Base-by-base conservation (phyloP, 1,140 invertebrate genomes). In the Conus ventricosus region DNA sequence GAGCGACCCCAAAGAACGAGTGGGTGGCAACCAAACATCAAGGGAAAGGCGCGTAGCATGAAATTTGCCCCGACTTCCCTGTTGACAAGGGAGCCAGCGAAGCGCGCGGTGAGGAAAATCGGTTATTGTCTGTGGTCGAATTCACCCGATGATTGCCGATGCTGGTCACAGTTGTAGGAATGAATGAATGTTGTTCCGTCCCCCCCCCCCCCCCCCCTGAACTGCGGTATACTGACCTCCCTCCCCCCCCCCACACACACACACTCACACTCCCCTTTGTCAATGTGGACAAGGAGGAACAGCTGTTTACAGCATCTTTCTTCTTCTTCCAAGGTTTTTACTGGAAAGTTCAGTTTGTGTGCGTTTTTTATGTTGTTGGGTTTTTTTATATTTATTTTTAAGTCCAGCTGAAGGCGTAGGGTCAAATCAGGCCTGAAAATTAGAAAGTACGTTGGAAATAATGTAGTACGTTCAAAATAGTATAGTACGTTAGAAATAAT, bases 31-130 rank as follows among this genome's bases (percentile, higher is more conserved):
- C 67, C 67, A 23, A 23, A 13, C 20, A 23, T 1, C 67, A n/a
- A 23, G 23, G 23, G 67, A 13, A 71, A 71, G 6, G 67, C 23
- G 15, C 67, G 67, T 71, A 71, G 67, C 20, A 13, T 71, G 67
- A 71, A 71, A 71, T 71, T 71, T 71, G 67, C 23, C 67, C 67
- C 67, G 67, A 71, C 67, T 71, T 71, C 67, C 23, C 67, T n/a
- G 67, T n/a, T 71, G 11, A 23, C 15, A 20, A 71, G 67, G 67
- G 67, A 71, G 67, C 67, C 67, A 71, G 67, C 20, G 67, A 71
- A 71, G 67, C 23, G 67, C 11, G 67, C 17, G 11, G 67, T 71
- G 67, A n/a, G 6, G 23, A 71, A 63, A 63, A 20, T 63, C 60
- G 60, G 60, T 71, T 23, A 23, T 71, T 71, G 6, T 23, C 23